A percentile compares a stretch with the other conserved stretches of the same genome.
Conservation (phyloP, 2,888 invertebrate species). For the Rhopalosiphum nymphaeae region DNA sequence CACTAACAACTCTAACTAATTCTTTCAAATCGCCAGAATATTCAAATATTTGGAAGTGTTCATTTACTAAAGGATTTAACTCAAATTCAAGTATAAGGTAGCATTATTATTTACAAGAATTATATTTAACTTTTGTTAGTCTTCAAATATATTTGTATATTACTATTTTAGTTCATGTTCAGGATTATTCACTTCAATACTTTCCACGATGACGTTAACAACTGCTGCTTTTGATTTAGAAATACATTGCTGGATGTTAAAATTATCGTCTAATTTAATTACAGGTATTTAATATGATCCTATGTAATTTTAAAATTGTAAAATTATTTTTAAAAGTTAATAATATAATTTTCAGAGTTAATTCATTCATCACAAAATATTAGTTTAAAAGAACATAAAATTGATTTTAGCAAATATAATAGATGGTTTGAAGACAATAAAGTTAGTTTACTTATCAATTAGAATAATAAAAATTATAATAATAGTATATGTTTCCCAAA, state of each 20-base stretch:
- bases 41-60: conserved; percentile 77
- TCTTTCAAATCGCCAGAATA: conserved; percentile 79
- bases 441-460: conserved; percentile 22
- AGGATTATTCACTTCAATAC: conserved; percentile 66
- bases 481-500: not conserved
- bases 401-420: conserved; percentile 57
- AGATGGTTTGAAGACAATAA: conserved; percentile 62
- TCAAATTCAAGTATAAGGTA: conserved; percentile 46
- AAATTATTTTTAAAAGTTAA: conserved; percentile 19
- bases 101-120: not conserved
- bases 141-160: not conserved
- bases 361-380: conserved; percentile 26
- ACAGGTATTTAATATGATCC: conserved; percentile 66
- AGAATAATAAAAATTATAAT: not conserved
- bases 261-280: conserved; percentile 75
- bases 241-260: conserved; percentile 72
- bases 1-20: conserved; percentile 77
- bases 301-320: not conserved
- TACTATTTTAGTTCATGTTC: conserved; percentile 51
- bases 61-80: conserved; percentile 54
- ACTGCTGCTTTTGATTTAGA: conserved; percentile 74
- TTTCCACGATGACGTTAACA: conserved; percentile 72
- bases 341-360: conserved; percentile 43
- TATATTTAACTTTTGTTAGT: conserved; percentile 52
- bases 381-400: conserved; percentile 53